Evolutionary conservation across 2,797 vertebrate genomes (phyloP), one percentile per base, ranked within the genome.

Genomic region (Enteromius fasciolatus): DNA sequence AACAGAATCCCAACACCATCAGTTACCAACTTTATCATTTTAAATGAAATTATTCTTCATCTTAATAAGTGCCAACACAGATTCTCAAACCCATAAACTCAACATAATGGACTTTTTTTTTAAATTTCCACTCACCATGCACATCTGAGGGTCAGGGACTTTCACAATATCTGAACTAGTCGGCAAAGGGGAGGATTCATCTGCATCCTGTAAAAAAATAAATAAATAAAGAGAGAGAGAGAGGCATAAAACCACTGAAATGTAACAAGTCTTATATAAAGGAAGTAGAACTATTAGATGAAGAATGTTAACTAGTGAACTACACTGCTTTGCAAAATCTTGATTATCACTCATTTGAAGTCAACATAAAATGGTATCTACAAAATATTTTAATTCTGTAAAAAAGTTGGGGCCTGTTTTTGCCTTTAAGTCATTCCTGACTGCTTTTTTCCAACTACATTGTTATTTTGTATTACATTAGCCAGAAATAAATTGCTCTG

Each of bases 61-160:
- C 36, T 57, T 15, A 39, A 39, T 14, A 59, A 73, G 23, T 59
- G 17, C 3, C 36, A 20, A 59, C 12, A 70, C 2, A 44, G 1
- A 18, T 17, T 63, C 10, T 50, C 5, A 25, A 25, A 44, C 1
- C 0, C 8, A 46, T 52, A 15, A 41, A 7, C 25, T 31, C 5
- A 54, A 28, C 3, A 36, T 25, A 74, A 11, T 4, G 0, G 20
- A 15, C 3, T 72, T 72, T 23, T 25, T n/a, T 20, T 54, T 44
- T 57, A 1, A 2, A 15, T 54, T 44, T 57, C 4, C 4, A 46
- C 96, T 95, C 90, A 99, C 98, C 98, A 99, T 96, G 85, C 95
- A 97, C 97, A 99, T 98, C 90, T 99, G 98, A 3, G 98, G 98
- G 89, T 99, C 98, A 18, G 98, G 98, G 89, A 99, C 97, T 93